Evolutionary conservation across 1,140 invertebrate species (phyloP).

Genomic region (Neodiprion fabricii): DNA sequence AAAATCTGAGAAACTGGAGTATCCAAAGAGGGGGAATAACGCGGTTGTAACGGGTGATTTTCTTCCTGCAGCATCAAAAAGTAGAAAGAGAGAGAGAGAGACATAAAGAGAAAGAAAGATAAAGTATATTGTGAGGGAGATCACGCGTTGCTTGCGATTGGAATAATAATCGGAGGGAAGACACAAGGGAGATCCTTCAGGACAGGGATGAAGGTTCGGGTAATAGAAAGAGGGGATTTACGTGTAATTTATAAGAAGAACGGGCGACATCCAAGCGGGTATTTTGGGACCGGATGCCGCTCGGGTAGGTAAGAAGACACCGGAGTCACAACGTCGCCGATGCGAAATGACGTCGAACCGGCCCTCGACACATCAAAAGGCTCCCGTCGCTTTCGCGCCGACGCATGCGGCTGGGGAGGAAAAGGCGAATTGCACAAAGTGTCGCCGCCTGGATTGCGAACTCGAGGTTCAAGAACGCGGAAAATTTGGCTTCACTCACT

Average conservation of each 20-base stretch:
- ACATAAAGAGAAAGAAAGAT: no score
- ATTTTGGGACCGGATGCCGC: background rate
- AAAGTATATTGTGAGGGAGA: background rate
- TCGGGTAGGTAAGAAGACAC: background rate
- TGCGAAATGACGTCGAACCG: conserved; percentile 16
- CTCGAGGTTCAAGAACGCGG: conserved; percentile 43
- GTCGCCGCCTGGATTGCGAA: conserved; percentile 43
- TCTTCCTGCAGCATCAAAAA: no score
- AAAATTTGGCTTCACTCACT: conserved; percentile 39
- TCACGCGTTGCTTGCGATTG: background rate
- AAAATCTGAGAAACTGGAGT: no score
- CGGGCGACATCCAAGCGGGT: background rate
- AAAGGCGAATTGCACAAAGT: conserved; percentile 37
- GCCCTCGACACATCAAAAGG: conserved; percentile 34
- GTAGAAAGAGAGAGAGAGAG: no score
- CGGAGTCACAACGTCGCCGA: background rate
- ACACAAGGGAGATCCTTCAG: background rate
- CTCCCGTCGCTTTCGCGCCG: background rate
- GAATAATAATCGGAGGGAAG: conserved; percentile 7
- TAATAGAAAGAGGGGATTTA: no score
- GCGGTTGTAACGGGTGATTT: no score
- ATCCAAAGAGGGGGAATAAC: no score
- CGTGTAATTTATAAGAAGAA: background rate
- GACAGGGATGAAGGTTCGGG: no score
- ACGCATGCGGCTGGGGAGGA: conserved; percentile 5